Evolutionary conservation across 2,888 invertebrate species (phyloP).

Genomic region (Andricus quercusramuli): DNA sequence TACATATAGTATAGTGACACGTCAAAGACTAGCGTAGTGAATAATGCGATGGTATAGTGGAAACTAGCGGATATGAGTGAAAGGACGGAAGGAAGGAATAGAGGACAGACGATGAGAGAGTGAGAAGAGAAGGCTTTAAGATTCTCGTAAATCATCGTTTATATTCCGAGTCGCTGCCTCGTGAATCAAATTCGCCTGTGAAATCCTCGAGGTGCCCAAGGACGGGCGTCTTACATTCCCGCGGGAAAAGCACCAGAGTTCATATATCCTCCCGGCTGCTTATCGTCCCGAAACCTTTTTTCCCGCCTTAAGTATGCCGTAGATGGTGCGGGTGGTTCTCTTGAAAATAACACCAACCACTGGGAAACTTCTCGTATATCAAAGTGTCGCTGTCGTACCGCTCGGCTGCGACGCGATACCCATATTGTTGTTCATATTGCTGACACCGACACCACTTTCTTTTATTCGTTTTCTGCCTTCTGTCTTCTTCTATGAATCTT

Average conservation of each 20-base stretch:
- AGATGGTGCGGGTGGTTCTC: conserved; percentile 26
- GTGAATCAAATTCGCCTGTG: conserved; percentile 65
- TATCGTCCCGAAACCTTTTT: conserved; percentile 55
- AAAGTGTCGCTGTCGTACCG: conserved; percentile 29
- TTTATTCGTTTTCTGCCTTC: not conserved
- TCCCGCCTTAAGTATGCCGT: conserved; percentile 35
- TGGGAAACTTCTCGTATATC: conserved; percentile 27
- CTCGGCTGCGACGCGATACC: conserved; percentile 31
- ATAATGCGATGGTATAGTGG: conserved; percentile 15
- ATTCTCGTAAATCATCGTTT: conserved; percentile 67
- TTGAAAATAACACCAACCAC: conserved; percentile 18
- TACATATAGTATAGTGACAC: too few relatives aligned
- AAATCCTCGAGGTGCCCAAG: conserved; percentile 56
- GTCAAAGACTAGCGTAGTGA: conserved; percentile 27
- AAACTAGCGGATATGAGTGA: conserved; percentile 41
- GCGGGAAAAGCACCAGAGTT: conserved; percentile 49
- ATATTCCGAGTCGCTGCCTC: conserved; percentile 64
- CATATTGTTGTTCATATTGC: conserved; percentile 34
- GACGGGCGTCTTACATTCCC: conserved; percentile 55
- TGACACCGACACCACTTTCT: conserved; percentile 22
- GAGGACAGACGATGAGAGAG: conserved; percentile 49
- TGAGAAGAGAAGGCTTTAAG: conserved; percentile 56
- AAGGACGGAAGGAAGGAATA: conserved; percentile 38
- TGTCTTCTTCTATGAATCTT: too few relatives aligned
- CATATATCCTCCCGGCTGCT: conserved; percentile 54